A percentile compares a stretch with the other conserved stretches of the same genome.
phyloP scores from a whole-genome alignment of 2,888 invertebrate genomes.

The Charanyca ferruginea region DNA sequence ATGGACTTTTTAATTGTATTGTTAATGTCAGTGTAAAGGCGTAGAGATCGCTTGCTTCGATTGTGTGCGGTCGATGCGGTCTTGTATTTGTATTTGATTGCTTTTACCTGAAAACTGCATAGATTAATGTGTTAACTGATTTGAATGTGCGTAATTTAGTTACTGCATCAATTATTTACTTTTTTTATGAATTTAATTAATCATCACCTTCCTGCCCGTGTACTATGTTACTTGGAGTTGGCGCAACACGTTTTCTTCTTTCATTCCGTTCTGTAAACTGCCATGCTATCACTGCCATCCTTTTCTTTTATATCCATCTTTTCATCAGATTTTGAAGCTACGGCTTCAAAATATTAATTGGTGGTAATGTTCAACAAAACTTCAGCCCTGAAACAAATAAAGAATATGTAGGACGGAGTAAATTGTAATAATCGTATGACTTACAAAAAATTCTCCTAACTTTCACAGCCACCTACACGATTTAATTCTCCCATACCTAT shows the following conservation, averaged over 20 bases:
- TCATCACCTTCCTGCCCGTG: too few relatives aligned
- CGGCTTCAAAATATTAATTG: too few relatives aligned
- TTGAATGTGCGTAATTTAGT: constrained; percentile 33
- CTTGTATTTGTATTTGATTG: constrained; percentile 74
- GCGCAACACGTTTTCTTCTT: too few relatives aligned
- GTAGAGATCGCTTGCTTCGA: constrained; percentile 89
- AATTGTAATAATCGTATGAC: constrained; percentile 5
- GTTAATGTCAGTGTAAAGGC: constrained; percentile 89
- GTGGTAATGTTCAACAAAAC: background rate
- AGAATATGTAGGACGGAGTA: background rate
- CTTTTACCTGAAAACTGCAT: constrained; percentile 63
- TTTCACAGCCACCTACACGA: constrained; percentile 25
- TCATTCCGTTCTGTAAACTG: too few relatives aligned
- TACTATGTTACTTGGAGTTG: too few relatives aligned
- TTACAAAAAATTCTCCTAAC: constrained; percentile 2
- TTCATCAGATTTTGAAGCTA: too few relatives aligned
- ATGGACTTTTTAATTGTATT: constrained; percentile 90
- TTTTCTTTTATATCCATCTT: too few relatives aligned
- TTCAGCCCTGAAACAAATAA: background rate
- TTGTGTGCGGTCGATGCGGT: constrained; percentile 84
- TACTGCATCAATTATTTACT: constrained; percentile 1
- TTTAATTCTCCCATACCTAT: constrained; percentile 35
- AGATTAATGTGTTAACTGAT: constrained; percentile 61
- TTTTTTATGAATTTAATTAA: constrained; percentile 2
- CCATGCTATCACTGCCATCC: too few relatives aligned